Evolutionary conservation across 2,113 vertebrate genomes (phyloP).

Genomic region (Eleginops maclovinus): DNA sequence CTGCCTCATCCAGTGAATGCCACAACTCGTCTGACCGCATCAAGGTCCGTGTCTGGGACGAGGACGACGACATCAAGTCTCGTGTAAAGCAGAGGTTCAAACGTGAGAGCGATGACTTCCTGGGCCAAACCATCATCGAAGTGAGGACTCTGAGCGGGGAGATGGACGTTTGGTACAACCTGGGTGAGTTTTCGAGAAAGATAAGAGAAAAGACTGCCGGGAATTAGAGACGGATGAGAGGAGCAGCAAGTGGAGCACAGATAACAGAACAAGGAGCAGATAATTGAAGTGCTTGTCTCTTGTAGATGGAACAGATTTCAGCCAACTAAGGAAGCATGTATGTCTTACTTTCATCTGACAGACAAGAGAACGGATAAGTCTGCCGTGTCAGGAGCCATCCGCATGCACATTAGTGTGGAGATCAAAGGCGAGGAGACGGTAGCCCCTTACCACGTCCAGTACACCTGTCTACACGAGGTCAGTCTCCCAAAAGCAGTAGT

Average conservation of each 20-base stretch:
- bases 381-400: constrained; percentile 95
- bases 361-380: constrained; percentile 98
- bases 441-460: constrained; percentile 96
- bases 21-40: constrained; percentile 99
- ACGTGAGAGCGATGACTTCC: constrained; percentile 94
- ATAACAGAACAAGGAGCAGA: constrained; percentile 26
- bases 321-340: constrained; percentile 27
- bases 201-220: constrained; percentile 1
- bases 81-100: constrained; percentile 97
- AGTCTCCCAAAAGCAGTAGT: constrained; percentile 56
- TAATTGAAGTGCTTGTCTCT: constrained; percentile 35
- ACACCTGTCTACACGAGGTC: constrained; percentile 98
- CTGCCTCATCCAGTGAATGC: constrained; percentile 88
- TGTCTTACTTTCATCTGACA: constrained; percentile 69
- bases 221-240: constrained; percentile 36
- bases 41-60: constrained; percentile 98
- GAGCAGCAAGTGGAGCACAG: constrained; percentile 11
- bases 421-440: constrained; percentile 99
- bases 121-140: constrained; percentile 98
- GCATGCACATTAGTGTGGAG: constrained; percentile 98
- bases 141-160: constrained; percentile 97
- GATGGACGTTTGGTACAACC: constrained; percentile 99
- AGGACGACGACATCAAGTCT: constrained; percentile 97
- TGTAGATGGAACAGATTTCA: constrained; percentile 32
- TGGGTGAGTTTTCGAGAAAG: constrained; percentile 85